These are phyloP conservation scores for Apteryx mantelli DNA, from an alignment of 2,113 vertebrate species.

Conservation along the genomic window DNA sequence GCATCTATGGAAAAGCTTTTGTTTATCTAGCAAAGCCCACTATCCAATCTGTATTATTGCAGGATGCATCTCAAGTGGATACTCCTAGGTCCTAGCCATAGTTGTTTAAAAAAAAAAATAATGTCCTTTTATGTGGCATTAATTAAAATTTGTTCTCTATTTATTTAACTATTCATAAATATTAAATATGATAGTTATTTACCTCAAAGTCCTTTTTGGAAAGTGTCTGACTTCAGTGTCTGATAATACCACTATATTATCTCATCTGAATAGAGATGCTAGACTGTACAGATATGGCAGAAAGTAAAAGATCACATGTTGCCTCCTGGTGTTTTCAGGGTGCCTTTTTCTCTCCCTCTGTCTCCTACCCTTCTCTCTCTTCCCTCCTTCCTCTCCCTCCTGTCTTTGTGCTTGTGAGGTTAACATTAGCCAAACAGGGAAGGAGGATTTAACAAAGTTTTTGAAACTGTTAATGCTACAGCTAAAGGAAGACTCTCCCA, in stretches of 20 bases:
- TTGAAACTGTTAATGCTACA: neutral
- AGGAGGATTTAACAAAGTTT: neutral
- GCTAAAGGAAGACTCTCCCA: neutral
- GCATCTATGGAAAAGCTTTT: slow-evolving; percentile 47
- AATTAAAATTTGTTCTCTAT: neutral
- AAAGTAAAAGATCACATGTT: neutral
- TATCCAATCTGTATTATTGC: neutral
- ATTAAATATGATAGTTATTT: neutral
- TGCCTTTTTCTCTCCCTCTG: neutral
- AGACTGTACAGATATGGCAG: neutral
- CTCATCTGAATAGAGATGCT: neutral
- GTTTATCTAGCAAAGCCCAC: slow-evolving; percentile 43
- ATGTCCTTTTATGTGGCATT: neutral
- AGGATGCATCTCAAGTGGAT: neutral
- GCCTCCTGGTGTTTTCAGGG: neutral
- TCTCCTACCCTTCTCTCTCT: neutral
- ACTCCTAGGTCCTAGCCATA: neutral
- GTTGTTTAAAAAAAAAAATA: neutral
- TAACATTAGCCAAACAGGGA: neutral
- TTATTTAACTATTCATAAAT: neutral
- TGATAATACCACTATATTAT: neutral
- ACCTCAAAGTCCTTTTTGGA: neutral
- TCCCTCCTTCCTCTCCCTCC: neutral
- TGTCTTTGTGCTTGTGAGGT: neutral
- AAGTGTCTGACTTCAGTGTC: neutral